Evolutionary conservation across 1,140 invertebrate species (phyloP), one percentile per base, ranked within the genome.

Genomic region (Forficula auricularia): DNA sequence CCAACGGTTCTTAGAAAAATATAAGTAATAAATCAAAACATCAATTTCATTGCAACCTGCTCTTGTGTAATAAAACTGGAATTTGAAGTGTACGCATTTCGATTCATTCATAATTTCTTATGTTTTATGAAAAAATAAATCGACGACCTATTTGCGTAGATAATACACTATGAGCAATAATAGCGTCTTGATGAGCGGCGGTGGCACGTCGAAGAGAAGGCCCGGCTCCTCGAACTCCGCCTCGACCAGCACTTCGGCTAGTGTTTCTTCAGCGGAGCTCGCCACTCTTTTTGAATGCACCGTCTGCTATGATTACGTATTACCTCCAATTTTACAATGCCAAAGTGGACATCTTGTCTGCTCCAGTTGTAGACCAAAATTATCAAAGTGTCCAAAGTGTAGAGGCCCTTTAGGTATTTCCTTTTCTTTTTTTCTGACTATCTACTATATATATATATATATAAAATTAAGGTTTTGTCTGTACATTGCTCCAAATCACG

Each of bases 271-370:
- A 22, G 77, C 83, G 50, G 90, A 96, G 60, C 62, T 97, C 54
- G 89, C 91, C 30, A 89, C 84, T 45, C 67, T 97, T 14, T 99
- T 99, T 65, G 95, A 99, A 63, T 99, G 95, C 66, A 95, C 96
- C 9, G 96, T 99, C 39, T 99, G 96, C 64, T 97, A 98, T 64
- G 96, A 99, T 64, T 98, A 97, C 74, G 95, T 98, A 45, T 68
- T 98, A 54, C 95, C 95, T 43, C 96, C 96, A 13, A 95, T 88
- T 50, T 64, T 85, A 55, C 83, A 88, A 60, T 88, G 83, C 59
- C 82, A 84, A 58, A 85, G 81, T 54, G 84, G 84, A 30, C 83
- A 88, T 62, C 66, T 88, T 44, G 81, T 87, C 46, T 99, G 96
- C 67, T 84, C 88, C 33, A 85, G 79, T 55, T 99, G 96, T 66